Conservation (phyloP, 2,888 invertebrate genomes). For the Drosophila cracens region DNA sequence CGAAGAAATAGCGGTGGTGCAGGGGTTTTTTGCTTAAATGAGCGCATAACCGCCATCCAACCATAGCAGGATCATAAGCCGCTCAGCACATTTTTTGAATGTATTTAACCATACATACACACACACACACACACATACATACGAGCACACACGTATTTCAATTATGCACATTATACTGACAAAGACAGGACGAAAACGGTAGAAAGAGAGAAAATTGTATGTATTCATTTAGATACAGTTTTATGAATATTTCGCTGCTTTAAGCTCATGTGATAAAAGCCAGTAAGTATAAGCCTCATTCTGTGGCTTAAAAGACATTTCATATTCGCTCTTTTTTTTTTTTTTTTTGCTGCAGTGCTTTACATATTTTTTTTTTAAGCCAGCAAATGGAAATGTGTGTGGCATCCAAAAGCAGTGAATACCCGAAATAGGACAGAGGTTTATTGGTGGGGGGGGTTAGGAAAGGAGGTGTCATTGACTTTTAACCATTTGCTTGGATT, state of each 20-base stretch:
- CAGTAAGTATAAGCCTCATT: slow-evolving; percentile 41
- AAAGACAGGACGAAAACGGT: neutral
- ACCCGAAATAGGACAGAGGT: too few species aligned
- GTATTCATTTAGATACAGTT: slow-evolving; percentile 28
- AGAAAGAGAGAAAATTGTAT: neutral
- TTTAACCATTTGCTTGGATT: slow-evolving; percentile 12
- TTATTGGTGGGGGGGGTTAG: neutral
- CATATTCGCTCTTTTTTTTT: slow-evolving; percentile 44
- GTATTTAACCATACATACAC: slow-evolving; percentile 58
- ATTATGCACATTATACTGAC: slow-evolving; percentile 60
- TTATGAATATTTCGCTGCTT: slow-evolving; percentile 27
- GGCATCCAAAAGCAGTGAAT: neutral
- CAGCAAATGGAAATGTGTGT: neutral
- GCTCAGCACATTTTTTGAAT: slow-evolving; percentile 64
- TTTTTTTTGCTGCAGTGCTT: neutral
- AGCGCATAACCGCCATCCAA: slow-evolving; percentile 8
- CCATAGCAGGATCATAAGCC: slow-evolving; percentile 62
- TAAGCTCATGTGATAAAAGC: slow-evolving; percentile 66
- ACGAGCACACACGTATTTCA: slow-evolving; percentile 59
- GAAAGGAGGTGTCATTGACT: neutral
- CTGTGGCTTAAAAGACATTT: slow-evolving; percentile 60
- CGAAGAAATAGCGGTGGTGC: slow-evolving; percentile 37
- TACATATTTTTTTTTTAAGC: slow-evolving; percentile 7
- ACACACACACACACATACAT: neutral
- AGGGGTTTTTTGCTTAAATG: slow-evolving; percentile 10